phyloP scores from a whole-genome alignment of 2,113 vertebrate species.

The Neolamprologus modestus region DNA sequence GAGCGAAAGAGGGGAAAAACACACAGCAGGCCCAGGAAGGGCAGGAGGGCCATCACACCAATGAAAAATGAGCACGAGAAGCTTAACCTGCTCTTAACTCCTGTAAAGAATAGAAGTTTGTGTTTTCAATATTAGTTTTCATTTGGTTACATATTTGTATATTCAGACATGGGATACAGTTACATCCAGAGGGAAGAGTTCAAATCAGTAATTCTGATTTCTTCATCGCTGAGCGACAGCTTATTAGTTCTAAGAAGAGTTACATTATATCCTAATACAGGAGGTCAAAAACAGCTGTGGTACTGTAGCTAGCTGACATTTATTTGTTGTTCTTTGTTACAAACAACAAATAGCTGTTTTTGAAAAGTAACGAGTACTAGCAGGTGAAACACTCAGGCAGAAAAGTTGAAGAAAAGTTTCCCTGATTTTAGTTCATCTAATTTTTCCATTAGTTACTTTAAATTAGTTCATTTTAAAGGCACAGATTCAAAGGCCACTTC shows the following conservation, averaged over 20 bases:
- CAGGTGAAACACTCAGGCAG: not conserved
- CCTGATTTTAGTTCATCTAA: not conserved
- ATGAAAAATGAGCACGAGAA: not conserved
- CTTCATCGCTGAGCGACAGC: not conserved
- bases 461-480: not conserved
- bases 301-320: not conserved
- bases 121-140: not conserved
- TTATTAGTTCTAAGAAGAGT: not conserved
- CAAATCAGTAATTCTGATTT: not conserved
- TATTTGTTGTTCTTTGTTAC: not conserved
- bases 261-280: not conserved
- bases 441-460: not conserved
- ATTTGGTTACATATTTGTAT: not conserved
- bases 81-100: not conserved
- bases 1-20: not conserved
- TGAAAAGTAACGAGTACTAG: not conserved
- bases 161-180: not conserved
- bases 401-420: not conserved
- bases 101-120: not conserved
- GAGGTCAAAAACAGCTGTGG: not conserved
- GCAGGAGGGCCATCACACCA: not conserved
- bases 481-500: not conserved
- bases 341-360: not conserved
- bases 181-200: not conserved
- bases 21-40: not conserved